Evolutionary conservation across 2,888 invertebrate species (phyloP).

Genomic region (Cataglyphis cursor): DNA sequence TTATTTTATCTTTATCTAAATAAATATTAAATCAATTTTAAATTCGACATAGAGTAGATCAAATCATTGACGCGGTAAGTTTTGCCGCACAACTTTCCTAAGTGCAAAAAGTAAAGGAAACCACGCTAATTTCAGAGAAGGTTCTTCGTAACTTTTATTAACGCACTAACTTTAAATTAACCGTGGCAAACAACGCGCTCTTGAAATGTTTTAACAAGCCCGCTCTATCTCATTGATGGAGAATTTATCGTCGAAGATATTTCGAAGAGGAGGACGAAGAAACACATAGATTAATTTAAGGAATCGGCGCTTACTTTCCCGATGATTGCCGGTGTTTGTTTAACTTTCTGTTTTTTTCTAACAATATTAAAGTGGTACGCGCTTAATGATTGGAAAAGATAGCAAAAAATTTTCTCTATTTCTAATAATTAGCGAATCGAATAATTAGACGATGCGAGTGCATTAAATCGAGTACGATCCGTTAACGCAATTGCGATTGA

Average conservation of each 20-base stretch:
- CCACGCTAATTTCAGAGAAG: background rate
- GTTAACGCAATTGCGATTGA: background rate
- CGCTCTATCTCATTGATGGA: background rate
- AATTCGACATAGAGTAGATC: background rate
- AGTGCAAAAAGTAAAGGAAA: background rate
- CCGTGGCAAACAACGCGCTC: background rate
- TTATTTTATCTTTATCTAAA: background rate
- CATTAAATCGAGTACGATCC: conserved; percentile 5
- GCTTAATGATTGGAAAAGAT: conserved; percentile 54
- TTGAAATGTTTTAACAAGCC: background rate
- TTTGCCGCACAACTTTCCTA: conserved; percentile 14
- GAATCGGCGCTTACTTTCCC: conserved; percentile 60
- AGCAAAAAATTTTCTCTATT: conserved; percentile 33
- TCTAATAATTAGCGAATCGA: conserved; percentile 10
- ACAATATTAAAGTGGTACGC: conserved; percentile 22
- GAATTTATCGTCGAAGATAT: background rate
- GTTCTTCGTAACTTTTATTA: conserved; percentile 17
- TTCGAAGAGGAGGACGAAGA: conserved; percentile 11
- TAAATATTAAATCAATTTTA: background rate
- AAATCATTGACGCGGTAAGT: background rate
- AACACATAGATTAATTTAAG: conserved; percentile 57
- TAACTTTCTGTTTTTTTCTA: conserved; percentile 72
- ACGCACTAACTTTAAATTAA: conserved; percentile 13
- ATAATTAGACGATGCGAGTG: background rate
- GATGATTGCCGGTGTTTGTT: conserved; percentile 58